Evolutionary conservation across 2,113 vertebrate genomes (phyloP).

Genomic region (Varanus salvator): DNA sequence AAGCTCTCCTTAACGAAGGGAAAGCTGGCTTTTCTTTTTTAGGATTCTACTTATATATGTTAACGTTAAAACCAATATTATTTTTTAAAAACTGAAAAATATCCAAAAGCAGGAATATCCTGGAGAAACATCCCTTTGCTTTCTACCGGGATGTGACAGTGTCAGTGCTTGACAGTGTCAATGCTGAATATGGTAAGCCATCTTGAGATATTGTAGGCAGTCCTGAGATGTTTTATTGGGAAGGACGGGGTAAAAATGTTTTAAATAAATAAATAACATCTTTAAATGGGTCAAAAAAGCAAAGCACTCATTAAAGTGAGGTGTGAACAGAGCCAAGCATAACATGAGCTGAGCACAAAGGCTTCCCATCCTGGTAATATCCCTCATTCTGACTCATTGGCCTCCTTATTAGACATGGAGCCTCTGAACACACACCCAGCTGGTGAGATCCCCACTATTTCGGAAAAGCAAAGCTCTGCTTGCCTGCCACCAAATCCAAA

Average conservation of each 20-base stretch:
- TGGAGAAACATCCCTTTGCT: neutral
- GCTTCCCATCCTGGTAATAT: neutral
- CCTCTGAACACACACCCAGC: neutral
- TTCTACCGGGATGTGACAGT: neutral
- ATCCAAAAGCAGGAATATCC: neutral
- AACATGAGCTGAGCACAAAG: neutral
- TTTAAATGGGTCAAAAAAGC: constrained; percentile 5
- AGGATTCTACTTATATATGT: constrained; percentile 2
- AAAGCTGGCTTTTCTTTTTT: constrained; percentile 14
- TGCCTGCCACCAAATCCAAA: neutral
- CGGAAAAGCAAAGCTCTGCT: neutral
- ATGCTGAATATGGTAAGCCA: too few relatives aligned
- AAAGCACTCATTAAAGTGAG: neutral
- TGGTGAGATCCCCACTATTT: neutral
- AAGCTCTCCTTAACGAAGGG: rapidly evolving
- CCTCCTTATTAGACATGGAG: neutral
- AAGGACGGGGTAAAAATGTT: too few relatives aligned
- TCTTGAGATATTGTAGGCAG: too few relatives aligned
- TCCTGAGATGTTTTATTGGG: too few relatives aligned
- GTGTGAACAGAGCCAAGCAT: neutral
- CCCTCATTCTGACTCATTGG: neutral
- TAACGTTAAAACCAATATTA: neutral
- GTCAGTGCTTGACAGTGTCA: neutral
- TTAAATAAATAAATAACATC: neutral
- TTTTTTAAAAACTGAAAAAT: neutral